Base-by-base conservation (phyloP, 2,888 invertebrate genomes). In the Erynnis tages region DNA sequence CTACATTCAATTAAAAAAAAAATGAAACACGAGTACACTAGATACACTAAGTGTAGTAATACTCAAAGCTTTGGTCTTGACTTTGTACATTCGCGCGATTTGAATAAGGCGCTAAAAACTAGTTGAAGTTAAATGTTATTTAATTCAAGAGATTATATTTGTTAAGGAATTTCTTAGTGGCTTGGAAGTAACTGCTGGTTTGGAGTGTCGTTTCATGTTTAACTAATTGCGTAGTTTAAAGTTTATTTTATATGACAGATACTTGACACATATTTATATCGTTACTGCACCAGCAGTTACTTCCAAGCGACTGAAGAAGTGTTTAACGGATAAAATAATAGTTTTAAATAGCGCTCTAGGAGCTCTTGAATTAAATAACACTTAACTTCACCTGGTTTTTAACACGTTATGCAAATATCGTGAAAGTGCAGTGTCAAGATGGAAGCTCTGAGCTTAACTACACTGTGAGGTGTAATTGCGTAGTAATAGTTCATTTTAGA, bases 321-420 rank as follows among this genome's bases (percentile, higher is more conserved):
- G n/a, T n/a, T n/a, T n/a, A n/a, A n/a, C n/a, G n/a, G n/a, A n/a
- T n/a, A 38, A 38, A 13, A 17, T 38, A 21, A 21, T 21, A 21
- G 21, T 5, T 21, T 3, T 21, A 21, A 21, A 21, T 5, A 3
- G 5, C 4, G 3, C 21, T 5, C 3, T 5, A 21, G 21, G 27
- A 8, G 5, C 8, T 23, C 34, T 34, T 34, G 34, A 45, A 34
- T 11, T 14, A 23, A 45, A 25, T 34, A 13, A 21, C 10, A 14
- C 34, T 45, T 11, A 21, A 34, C 10, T 34, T 45, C 34, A 32
- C 34, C 34, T 34, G 41, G n/a, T 29, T 34, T 23, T 25, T 7
- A 13, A 21, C 21, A 13, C 11, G 37, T 37, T 45, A 45, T 45
- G 45, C 45, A 34, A 34, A 45, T 45, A 13, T 34, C 17, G 23